Evolutionary conservation across 2,888 invertebrate species (phyloP).

Genomic region (Nezara viridula): DNA sequence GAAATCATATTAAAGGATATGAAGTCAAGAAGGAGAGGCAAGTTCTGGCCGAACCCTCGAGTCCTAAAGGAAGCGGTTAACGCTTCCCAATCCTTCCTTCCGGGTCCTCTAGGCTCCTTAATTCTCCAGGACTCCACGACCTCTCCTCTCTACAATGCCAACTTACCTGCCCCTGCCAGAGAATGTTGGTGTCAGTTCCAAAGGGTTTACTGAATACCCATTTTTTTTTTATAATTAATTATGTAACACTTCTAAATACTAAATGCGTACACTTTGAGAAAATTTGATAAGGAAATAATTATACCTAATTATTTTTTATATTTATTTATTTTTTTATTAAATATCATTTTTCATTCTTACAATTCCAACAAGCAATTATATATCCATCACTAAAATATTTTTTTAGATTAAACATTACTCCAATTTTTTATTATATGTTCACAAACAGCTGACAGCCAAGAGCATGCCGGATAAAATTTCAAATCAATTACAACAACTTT

Average conservation of each 20-base stretch:
- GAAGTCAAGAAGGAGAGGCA: neutral
- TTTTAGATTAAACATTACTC: no score
- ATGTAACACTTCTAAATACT: no score
- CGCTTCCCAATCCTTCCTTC: constrained; percentile 17
- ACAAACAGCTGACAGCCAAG: no score
- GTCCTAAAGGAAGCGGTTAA: constrained; percentile 12
- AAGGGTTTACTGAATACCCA: neutral
- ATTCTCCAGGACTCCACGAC: neutral
- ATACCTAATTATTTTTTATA: no score
- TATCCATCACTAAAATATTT: no score
- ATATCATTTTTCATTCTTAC: no score
- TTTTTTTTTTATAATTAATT: neutral
- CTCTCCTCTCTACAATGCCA: neutral
- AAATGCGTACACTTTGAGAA: no score
- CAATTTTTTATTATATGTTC: no score
- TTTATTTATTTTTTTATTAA: no score
- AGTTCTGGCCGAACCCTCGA: neutral
- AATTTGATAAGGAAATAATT: no score
- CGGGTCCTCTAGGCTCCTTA: neutral
- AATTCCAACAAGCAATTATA: no score
- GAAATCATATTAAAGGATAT: neutral
- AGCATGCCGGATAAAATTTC: neutral
- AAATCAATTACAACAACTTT: neutral
- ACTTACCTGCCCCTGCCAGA: neutral
- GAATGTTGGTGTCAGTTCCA: neutral